Evolutionary conservation across 2,888 invertebrate genomes (phyloP).

Genomic region (Geophilus truncorum): DNA sequence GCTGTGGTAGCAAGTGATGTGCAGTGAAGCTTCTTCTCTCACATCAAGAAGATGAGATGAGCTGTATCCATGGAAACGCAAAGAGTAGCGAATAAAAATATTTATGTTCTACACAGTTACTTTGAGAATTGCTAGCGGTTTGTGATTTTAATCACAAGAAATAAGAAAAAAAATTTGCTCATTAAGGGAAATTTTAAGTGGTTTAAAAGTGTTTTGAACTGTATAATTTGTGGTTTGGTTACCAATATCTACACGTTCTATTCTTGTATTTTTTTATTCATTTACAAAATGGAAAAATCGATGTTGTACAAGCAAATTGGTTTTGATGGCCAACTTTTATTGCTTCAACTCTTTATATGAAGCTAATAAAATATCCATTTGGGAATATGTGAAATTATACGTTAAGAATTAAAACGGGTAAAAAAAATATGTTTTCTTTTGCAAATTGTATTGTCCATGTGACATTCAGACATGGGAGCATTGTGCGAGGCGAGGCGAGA

Average conservation of each 20-base stretch:
- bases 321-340: constrained; percentile 5
- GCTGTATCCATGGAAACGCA: too few relatives aligned
- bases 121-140: too few relatives aligned
- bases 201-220: too few relatives aligned
- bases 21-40: too few relatives aligned
- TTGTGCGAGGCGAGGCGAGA: not conserved
- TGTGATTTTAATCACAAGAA: too few relatives aligned
- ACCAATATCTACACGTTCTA: not conserved
- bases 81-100: too few relatives aligned
- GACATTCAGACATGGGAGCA: not conserved
- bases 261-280: not conserved
- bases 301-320: not conserved
- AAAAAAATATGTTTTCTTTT: not conserved
- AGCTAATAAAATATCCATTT: constrained; percentile 14
- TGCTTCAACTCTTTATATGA: not conserved
- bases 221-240: not conserved
- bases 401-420: not conserved
- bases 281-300: not conserved
- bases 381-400: not conserved
- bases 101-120: too few relatives aligned
- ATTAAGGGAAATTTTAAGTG: too few relatives aligned
- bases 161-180: too few relatives aligned
- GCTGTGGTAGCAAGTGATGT: too few relatives aligned
- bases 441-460: constrained; percentile 1
- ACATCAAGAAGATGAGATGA: too few relatives aligned